A percentile compares a stretch with the other conserved stretches of the same genome.
Conservation (phyloP, 2,797 vertebrate species). For the Tenualosa thibaudeaui region DNA sequence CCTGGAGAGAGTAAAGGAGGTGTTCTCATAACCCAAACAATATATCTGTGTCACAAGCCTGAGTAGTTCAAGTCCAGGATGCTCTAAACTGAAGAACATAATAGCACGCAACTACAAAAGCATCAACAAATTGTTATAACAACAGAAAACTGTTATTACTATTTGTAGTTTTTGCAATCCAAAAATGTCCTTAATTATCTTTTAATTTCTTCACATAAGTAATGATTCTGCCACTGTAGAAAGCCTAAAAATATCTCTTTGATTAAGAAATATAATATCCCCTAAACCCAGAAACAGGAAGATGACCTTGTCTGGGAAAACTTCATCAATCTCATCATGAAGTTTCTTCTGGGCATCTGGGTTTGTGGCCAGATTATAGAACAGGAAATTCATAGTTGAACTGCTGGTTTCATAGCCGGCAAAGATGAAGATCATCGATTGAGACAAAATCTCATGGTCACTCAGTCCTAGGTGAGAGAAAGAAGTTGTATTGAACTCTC, state of each 20-base stretch:
- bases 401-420: too few species aligned
- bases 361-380: constrained; percentile 62
- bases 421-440: constrained; percentile 61
- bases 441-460: constrained; percentile 55
- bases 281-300: too few species aligned
- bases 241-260: not conserved
- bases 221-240: not conserved
- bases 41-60: too few species aligned
- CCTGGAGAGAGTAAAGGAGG: constrained; percentile 52
- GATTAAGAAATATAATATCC: not conserved
- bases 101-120: too few species aligned
- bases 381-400: constrained; percentile 61
- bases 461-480: constrained; percentile 57
- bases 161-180: too few species aligned
- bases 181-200: too few species aligned
- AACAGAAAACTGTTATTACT: too few species aligned
- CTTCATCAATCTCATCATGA: constrained; percentile 73
- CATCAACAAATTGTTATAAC: too few species aligned
- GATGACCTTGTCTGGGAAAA: constrained; percentile 75
- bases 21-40: not conserved
- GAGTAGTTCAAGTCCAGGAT: too few species aligned
- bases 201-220: not conserved
- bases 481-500: not conserved
- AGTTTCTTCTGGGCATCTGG: constrained; percentile 60
- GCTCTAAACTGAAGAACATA: too few species aligned